Base-by-base conservation (phyloP, 2,113 vertebrate species). In the Phaethornis superciliosus region DNA sequence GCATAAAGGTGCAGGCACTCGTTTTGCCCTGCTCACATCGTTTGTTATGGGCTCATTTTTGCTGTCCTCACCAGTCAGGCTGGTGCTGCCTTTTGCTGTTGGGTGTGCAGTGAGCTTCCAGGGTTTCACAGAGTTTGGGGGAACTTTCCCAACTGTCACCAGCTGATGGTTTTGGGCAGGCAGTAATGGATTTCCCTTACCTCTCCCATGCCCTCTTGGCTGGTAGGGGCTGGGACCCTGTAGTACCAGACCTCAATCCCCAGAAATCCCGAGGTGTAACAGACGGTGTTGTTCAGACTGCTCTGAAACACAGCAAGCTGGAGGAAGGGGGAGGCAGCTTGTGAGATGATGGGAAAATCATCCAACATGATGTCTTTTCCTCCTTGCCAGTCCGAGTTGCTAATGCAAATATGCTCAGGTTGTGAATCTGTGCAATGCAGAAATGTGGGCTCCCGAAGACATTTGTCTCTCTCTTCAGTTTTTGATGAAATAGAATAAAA, bases 31-130 rank as follows among this genome's bases (percentile, higher is more conserved):
- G 33, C 23, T 35, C 2, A 0, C 28, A 0, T 12, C 1, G 1
- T 64, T 71, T 64, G 76, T 59, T 49, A 15, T 62, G 0, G 3
- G 15, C 47, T 60, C 1, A 1, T 49, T 64, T n/a, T 13, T 1
- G 2, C 24, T 33, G n/a, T 44, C 17, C 15, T 55, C 2, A 4
- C 49, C 2, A 0, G 12, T 6, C 0, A 0, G 32, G 35, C 8
- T 26, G 1, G 0, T 8, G 24, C 62, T 65, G 33, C 44, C 22
- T n/a, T n/a, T 52, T 40, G 54, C 54, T 19, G 28, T 47, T 18
- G 26, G 16, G 12, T 1, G 12, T 28, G 37, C 11, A 7, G 8
- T 20, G 18, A 18, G 18, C 26, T 42, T 30, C 30, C 30, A 23
- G n/a, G n/a, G 33, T 56, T 59, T 35, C 22, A 0, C 5, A 33